A percentile compares a stretch with the other conserved stretches of the same genome.
Evolutionary conservation across 2,888 invertebrate genomes (phyloP).

Genomic region (Sclerodermus sp.): DNA sequence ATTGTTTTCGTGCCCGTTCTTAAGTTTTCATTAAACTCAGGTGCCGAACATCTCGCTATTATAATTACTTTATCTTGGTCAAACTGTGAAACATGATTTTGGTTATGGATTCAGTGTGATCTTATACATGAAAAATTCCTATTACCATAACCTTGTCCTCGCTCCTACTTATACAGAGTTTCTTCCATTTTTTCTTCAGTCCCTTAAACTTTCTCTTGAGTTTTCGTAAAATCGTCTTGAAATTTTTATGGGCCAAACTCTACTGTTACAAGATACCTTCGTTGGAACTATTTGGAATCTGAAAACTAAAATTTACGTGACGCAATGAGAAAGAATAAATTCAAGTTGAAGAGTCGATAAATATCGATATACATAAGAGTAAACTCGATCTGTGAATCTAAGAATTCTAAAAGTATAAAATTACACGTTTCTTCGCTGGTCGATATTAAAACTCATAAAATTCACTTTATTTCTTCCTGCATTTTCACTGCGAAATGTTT

Average conservation of each 20-base stretch:
- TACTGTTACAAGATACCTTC: too few relatives aligned
- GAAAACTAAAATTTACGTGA: too few relatives aligned
- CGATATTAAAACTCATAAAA: too few relatives aligned
- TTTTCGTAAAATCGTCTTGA: not conserved
- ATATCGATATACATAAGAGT: not conserved
- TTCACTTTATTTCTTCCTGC: constrained; percentile 4
- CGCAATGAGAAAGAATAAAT: too few relatives aligned
- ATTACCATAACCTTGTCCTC: constrained; percentile 14
- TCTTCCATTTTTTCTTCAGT: constrained; percentile 17
- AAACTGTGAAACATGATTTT: not conserved
- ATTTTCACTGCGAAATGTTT: constrained; percentile 27
- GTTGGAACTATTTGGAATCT: too few relatives aligned
- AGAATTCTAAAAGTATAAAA: too few relatives aligned
- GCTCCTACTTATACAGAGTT: constrained; percentile 13
- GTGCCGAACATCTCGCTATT: constrained; percentile 42
- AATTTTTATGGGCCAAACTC: too few relatives aligned
- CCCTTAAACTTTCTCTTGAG: constrained; percentile 8
- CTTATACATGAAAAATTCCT: too few relatives aligned
- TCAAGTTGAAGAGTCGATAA: not conserved
- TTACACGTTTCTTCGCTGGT: too few relatives aligned
- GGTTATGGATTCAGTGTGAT: too few relatives aligned
- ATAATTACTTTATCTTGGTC: constrained; percentile 30
- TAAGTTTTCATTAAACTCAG: constrained; percentile 17
- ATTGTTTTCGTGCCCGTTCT: constrained; percentile 46
- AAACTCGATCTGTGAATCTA: too few relatives aligned